Evolutionary conservation across 37 sponge, comb jelly and placozoan genomes (phyloP), one percentile per base, ranked within the genome.

Genomic region (Dysidea cf. avara): DNA sequence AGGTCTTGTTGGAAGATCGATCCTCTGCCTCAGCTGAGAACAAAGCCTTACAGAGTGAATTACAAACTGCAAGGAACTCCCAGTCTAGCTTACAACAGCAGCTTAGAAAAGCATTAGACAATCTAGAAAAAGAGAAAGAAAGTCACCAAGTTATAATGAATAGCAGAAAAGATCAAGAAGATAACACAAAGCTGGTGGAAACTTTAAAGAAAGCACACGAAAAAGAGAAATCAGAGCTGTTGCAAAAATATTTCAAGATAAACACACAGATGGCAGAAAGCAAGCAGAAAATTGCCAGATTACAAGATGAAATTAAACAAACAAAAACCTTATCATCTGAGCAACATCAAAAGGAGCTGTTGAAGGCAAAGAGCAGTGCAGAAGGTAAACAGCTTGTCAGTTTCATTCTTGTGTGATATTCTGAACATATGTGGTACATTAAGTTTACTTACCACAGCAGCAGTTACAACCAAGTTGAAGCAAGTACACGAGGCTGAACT

Each of bases 271-370:
- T 35, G 17, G 2, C 39, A 30, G 76, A 75, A 28, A 49, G 52
- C n/a, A 2, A 62, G 64, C 25, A 61, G 51, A 20, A 50, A 24
- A 36, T 37, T 75, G 4, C 22, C 64, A 18, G 53, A 75, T 28
- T 36, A 75, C 31, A 63, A 75, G 53, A 63, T 75, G 7, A 63
- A 75, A 47, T 64, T 51, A 39, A 17, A 24, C 7, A 29, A 73
- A 31, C 33, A 59, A 12, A 28, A 47, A 5, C 46, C 21, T 46
- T 22, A 65, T 40, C 66, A 65, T 4, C 66, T 39, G 66, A n/a
- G n/a, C 20, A 65, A 65, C 7, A n/a, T n/a, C n/a, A 63, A 39
- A 63, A 31, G 7, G 64, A 63, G 37, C 9, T 33, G 26, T 39
- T 33, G 20, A n/a, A n/a, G n/a, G n/a, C 43, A 65, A 9, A n/a